Conservation (phyloP, 2,113 vertebrate genomes). For the Nibea albiflora region DNA sequence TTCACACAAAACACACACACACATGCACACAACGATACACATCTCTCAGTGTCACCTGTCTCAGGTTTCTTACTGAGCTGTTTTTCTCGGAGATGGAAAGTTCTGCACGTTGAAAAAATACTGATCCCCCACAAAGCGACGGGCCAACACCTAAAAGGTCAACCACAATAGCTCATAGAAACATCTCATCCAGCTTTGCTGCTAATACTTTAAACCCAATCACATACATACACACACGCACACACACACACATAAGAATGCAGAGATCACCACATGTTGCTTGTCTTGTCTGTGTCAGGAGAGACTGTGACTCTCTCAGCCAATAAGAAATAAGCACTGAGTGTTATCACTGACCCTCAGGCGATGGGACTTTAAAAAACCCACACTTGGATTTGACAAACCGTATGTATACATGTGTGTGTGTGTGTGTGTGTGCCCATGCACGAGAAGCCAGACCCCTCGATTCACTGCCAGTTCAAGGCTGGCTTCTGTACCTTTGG, state of each 20-base stretch:
- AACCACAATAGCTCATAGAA: constrained; percentile 66
- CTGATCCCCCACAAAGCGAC: constrained; percentile 57
- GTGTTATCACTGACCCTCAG: constrained; percentile 80
- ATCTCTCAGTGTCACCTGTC: constrained; percentile 34
- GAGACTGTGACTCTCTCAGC: constrained; percentile 48
- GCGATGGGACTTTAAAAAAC: constrained; percentile 67
- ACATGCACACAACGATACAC: not conserved
- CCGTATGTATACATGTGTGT: not conserved
- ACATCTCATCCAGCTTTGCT: constrained; percentile 68
- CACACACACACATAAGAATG: constrained; percentile 37
- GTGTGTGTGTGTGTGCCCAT: not conserved
- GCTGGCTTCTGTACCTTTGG: constrained; percentile 51
- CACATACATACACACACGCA: constrained; percentile 39
- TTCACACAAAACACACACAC: constrained; percentile 5
- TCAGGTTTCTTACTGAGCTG: constrained; percentile 44
- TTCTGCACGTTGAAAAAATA: constrained; percentile 54
- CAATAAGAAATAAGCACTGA: constrained; percentile 60
- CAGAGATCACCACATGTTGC: constrained; percentile 45
- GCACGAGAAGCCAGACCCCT: not conserved
- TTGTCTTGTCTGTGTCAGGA: constrained; percentile 57
- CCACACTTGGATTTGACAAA: constrained; percentile 45
- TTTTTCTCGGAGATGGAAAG: constrained; percentile 49
- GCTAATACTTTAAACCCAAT: constrained; percentile 74
- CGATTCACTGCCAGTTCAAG: constrained; percentile 29
- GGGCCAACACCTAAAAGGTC: constrained; percentile 72